phyloP scores from a whole-genome alignment of 2,797 vertebrate species.

The Potorous gilbertii region DNA sequence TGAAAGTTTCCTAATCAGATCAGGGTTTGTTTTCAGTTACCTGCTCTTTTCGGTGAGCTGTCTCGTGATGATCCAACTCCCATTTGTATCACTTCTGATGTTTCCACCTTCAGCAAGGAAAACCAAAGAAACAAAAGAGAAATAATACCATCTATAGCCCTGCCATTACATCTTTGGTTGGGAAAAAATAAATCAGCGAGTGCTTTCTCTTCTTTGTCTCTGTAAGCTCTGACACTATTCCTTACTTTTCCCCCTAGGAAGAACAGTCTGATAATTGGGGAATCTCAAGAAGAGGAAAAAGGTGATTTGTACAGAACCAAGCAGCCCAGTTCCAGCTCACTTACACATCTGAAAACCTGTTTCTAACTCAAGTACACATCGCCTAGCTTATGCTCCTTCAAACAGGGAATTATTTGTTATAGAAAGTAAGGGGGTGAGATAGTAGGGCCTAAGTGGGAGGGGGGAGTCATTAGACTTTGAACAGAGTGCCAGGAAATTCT shows the following conservation, averaged over 20 bases:
- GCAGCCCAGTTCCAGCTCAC: neutral
- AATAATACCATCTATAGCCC: neutral
- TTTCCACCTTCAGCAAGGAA: constrained; percentile 66
- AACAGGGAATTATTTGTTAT: neutral
- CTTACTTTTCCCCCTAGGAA: neutral
- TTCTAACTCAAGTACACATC: neutral
- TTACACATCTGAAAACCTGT: neutral
- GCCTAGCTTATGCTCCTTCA: neutral
- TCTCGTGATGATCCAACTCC: constrained; percentile 60
- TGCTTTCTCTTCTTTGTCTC: neutral
- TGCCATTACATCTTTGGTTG: neutral
- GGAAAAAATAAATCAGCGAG: neutral
- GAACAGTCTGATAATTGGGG: neutral
- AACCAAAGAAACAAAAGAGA: neutral
- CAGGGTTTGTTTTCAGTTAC: constrained; percentile 65
- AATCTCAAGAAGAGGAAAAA: neutral
- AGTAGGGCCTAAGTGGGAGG: neutral
- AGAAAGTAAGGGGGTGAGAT: neutral
- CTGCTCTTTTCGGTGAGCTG: constrained; percentile 75
- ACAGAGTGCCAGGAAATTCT: neutral
- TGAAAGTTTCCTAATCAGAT: neutral
- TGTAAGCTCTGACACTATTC: no score
- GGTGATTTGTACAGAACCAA: neutral
- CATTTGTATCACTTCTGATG: constrained; percentile 44
- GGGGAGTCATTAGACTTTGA: neutral